phyloP scores from a whole-genome alignment of 2,113 vertebrate species.

The Epinephelus cyanopodus region DNA sequence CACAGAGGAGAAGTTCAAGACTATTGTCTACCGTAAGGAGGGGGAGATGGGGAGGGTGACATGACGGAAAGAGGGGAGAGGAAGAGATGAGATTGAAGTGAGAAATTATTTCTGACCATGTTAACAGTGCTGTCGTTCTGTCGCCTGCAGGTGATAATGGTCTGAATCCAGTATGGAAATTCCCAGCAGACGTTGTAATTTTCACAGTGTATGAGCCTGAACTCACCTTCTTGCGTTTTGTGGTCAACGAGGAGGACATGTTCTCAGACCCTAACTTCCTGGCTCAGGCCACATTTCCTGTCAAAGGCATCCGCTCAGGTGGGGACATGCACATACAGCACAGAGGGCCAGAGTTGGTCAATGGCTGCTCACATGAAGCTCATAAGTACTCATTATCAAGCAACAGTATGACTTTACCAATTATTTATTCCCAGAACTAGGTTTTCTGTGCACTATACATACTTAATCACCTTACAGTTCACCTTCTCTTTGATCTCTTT shows the following conservation, averaged over 20 bases:
- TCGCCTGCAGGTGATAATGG: slow-evolving; percentile 91
- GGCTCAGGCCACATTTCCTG: slow-evolving; percentile 94
- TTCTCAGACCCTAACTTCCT: slow-evolving; percentile 99
- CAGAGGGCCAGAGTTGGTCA: not conserved
- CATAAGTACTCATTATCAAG: not conserved
- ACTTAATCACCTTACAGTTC: not conserved
- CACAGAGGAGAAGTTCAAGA: slow-evolving; percentile 94
- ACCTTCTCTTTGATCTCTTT: not conserved
- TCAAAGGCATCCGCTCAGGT: slow-evolving; percentile 96
- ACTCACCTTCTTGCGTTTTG: slow-evolving; percentile 93
- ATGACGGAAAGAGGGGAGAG: not conserved
- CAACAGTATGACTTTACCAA: no score
- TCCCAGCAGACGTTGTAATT: slow-evolving; percentile 85
- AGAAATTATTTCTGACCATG: not conserved
- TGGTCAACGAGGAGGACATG: slow-evolving; percentile 98
- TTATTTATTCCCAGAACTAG: not conserved
- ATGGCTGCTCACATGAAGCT: not conserved
- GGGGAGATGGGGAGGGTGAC: not conserved
- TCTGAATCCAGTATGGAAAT: slow-evolving; percentile 93
- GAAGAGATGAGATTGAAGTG: not conserved
- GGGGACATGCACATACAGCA: slow-evolving; percentile 29
- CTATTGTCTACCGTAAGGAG: slow-evolving; percentile 86
- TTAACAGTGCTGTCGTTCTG: not conserved
- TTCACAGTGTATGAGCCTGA: slow-evolving; percentile 93
- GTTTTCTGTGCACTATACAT: not conserved